phyloP scores from a whole-genome alignment of 2,888 invertebrate species.

The Myopa testacea region DNA sequence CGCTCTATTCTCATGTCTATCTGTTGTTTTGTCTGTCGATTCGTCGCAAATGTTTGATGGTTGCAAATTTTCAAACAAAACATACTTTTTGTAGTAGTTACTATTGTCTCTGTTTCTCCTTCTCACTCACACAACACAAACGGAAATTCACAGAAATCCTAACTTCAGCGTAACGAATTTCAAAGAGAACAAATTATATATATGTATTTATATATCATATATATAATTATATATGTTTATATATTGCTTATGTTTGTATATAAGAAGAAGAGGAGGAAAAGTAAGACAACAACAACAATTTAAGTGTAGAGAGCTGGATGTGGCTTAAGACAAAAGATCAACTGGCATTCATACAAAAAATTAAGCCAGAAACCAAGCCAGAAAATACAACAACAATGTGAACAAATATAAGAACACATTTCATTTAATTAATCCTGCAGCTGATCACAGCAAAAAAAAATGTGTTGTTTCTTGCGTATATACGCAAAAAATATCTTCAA shows the following conservation, averaged over 20 bases:
- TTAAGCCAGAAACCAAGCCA: neutral
- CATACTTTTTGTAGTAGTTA: neutral
- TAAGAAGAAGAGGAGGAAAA: no score
- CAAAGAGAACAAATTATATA: slow-evolving; percentile 29
- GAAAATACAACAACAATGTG: neutral
- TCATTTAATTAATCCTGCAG: slow-evolving; percentile 14
- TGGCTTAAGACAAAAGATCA: slow-evolving; percentile 7
- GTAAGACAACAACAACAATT: neutral
- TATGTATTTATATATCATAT: neutral
- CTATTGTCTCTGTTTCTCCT: slow-evolving; percentile 4
- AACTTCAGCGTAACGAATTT: slow-evolving; percentile 37
- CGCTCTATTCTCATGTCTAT: neutral
- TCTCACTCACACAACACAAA: slow-evolving; percentile 34
- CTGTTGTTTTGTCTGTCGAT: neutral
- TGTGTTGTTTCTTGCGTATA: no score
- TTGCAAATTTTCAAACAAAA: slow-evolving; percentile 33
- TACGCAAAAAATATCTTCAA: no score
- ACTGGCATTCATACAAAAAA: neutral
- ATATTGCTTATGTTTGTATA: neutral
- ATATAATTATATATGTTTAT: neutral
- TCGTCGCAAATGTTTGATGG: neutral
- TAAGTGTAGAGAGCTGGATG: slow-evolving; percentile 5
- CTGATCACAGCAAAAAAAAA: slow-evolving; percentile 5
- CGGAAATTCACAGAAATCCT: slow-evolving; percentile 46
- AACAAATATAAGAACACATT: neutral